phyloP scores from a whole-genome alignment of 2,888 invertebrate genomes.

The Microchrysa polita region DNA sequence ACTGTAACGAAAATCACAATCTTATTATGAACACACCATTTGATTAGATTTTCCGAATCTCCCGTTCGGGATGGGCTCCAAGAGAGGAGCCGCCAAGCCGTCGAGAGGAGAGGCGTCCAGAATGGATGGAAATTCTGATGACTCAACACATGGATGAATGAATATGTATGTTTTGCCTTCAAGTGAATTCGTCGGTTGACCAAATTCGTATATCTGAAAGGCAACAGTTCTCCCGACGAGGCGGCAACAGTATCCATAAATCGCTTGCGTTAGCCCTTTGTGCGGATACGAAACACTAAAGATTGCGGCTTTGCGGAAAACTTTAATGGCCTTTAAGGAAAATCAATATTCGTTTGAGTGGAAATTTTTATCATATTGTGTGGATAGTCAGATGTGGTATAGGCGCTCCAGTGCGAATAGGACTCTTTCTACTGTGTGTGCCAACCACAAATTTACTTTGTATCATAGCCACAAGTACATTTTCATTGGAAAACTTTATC shows the following conservation, averaged over 20 bases:
- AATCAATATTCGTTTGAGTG: slow-evolving; percentile 21
- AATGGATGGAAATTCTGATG: slow-evolving; percentile 20
- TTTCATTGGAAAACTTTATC: slow-evolving; percentile 5
- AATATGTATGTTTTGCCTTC: not conserved
- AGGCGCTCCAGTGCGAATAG: not conserved
- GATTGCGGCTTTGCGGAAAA: slow-evolving; percentile 16
- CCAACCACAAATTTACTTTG: not conserved
- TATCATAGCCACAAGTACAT: not conserved
- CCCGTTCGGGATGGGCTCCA: not conserved
- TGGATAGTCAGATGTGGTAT: not conserved
- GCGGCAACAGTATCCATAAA: not conserved
- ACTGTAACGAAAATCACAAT: not conserved
- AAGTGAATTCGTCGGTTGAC: slow-evolving; percentile 14
- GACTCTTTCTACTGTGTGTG: too few relatives aligned
- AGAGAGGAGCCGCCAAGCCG: too few relatives aligned
- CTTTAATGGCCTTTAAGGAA: slow-evolving; percentile 27
- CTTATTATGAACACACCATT: slow-evolving; percentile 15
- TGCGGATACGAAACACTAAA: not conserved
- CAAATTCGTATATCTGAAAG: not conserved
- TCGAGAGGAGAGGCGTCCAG: too few relatives aligned
- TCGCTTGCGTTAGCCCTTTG: not conserved
- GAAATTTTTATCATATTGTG: not conserved
- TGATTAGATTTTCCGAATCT: slow-evolving; percentile 23
- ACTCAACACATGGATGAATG: not conserved
- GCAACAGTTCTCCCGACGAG: not conserved